Base-by-base conservation (phyloP, 2,888 invertebrate genomes). In the Coecobrya sp. region DNA sequence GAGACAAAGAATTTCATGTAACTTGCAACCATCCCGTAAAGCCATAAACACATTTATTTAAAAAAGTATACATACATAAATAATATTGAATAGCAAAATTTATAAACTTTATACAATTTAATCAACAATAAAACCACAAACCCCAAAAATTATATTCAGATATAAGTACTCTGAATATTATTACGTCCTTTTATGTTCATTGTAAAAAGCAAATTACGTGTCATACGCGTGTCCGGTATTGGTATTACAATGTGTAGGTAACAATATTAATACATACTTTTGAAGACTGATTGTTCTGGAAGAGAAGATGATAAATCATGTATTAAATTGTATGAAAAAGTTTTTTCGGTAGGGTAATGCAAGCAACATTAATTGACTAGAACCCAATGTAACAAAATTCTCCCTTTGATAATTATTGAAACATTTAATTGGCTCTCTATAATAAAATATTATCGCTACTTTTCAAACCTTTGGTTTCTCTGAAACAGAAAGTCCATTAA, bases 201-300 rank as follows among this genome's bases (percentile, higher is more conserved):
- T 36, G 36, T 7, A 36, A 36, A 36, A 36, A 36, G 7, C 2
- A 36, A 36, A 36, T 36, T 36, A 36, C 36, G 36, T 36, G 62
- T 8, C n/a, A n/a, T n/a, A n/a, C n/a, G 49, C 1, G 49, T 49
- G 1, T 70, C 30, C 16, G 25, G 70, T 27, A 70, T 70, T 11
- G 4, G 11, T n/a, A n/a, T n/a, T n/a, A n/a, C n/a, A n/a, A n/a
- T n/a, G n/a, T n/a, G n/a, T n/a, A n/a, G n/a, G n/a, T 70, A 16
- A 30, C 30, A 70, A 27, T 22, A 62, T 10, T 25, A 25, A 22
- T 22, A 22, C 36, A 76, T 45, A 76, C 76, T 13, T n/a, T n/a
- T 45, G 49, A 76, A 76, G 76, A 76, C 76, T 76, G 76, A 76
- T 49, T 45, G 76, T 45, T 42, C 25, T n/a, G 22, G 62, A 76